Evolutionary conservation across 2,113 vertebrate species (phyloP), one percentile per base, ranked within the genome.

Genomic region (Eptatretus burgeri): DNA sequence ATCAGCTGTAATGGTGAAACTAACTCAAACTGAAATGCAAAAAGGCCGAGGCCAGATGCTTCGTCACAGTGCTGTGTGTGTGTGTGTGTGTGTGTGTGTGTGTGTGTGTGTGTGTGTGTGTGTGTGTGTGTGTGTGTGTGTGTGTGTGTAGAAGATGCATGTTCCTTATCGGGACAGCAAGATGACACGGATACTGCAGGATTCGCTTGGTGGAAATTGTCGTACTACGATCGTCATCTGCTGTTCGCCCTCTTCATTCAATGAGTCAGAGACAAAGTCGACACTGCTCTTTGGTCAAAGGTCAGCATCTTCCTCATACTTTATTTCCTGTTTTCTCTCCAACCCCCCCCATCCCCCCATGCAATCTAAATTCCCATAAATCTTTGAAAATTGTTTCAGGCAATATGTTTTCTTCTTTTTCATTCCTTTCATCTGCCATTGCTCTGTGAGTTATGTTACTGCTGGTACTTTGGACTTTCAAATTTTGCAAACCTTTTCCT

Each of bases 91-190:
- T 60, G 10, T 60, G n/a, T 60, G 56, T 13, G 56, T 41, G 27
- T 7, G 7, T 7, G 3, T 41, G 27, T 41, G 27, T 3, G 27
- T 41, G 27, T 3, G 3, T 3, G 27, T 60, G 10, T 60, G n/a
- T 60, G 56, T 13, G 56, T 2, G 13, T 9, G n/a, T 12, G 11
- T 3, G 20, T 20, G n/a, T 60, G n/a, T 60, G n/a, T 56, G 16
- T 68, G 50, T 51, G 51, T 52, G 41, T 19, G 51, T 51, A 93
- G 87, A 93, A 93, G 82, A 79, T 73, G 17, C 84, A 93, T 0
- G 86, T 93, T 62, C 85, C 85, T 0, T 93, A 93, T 72, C 73
- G 86, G 68, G 86, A 93, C 76, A 93, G 87, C 71, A 93, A 93
- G 72, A 93, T 93, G 85, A 93, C 87, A 5, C 73, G 84, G 17